These are phyloP conservation scores for Tetranychus cinnabarinus DNA, from an alignment of 1,140 invertebrate genomes.

Conservation along the genomic window DNA sequence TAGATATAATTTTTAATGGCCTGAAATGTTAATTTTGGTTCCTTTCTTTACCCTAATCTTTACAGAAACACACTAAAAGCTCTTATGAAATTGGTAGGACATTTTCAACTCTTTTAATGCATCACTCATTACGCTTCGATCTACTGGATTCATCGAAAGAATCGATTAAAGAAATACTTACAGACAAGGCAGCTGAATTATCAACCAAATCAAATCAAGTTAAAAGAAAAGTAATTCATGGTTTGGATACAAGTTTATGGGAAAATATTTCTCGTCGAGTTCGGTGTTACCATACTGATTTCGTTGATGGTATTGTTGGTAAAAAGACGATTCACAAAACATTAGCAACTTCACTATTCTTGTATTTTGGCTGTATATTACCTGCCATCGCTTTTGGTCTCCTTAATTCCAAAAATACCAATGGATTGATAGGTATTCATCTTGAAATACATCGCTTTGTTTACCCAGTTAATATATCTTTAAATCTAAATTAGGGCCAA, in stretches of 20 bases:
- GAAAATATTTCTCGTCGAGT: constrained; percentile 18
- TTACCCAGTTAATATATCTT: background rate
- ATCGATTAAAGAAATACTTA: background rate
- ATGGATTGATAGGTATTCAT: constrained; percentile 23
- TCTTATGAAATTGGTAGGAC: constrained; percentile 16
- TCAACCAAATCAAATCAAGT: background rate
- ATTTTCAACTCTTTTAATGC: constrained; percentile 15
- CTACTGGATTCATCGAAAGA: constrained; percentile 6
- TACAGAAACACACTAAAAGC: constrained; percentile 12
- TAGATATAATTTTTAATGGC: no score
- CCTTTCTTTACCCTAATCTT: background rate
- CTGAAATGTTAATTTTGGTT: no score
- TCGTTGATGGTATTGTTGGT: constrained; percentile 23
- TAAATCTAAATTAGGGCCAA: constrained; percentile 20
- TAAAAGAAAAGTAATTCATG: background rate
- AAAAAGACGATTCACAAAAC: constrained; percentile 28
- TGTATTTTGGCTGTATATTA: constrained; percentile 29
- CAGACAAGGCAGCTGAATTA: background rate
- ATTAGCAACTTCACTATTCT: constrained; percentile 21
- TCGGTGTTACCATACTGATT: constrained; percentile 18
- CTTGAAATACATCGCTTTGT: background rate
- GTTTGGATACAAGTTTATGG: constrained; percentile 13
- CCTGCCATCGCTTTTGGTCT: constrained; percentile 29
- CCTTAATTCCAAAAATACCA: constrained; percentile 26
- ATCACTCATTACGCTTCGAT: constrained; percentile 7